Evolutionary conservation across 2,113 vertebrate species (phyloP), one percentile per base, ranked within the genome.

Genomic region (Hepsetus odoe): DNA sequence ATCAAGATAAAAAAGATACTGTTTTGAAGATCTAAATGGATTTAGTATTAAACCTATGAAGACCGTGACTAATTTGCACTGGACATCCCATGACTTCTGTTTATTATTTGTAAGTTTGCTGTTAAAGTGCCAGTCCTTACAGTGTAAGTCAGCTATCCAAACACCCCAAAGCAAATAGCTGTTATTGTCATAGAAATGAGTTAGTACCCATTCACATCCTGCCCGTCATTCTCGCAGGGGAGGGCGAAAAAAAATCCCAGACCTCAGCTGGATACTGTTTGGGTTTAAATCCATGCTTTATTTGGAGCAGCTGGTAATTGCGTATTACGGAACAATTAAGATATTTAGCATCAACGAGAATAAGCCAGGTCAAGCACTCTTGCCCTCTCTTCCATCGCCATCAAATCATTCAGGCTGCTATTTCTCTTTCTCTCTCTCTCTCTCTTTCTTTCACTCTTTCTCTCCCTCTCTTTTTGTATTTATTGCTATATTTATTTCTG

Each of bases 401-500:
- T 80, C 82, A 84, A 83, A 81, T 72, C 75, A 79, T 53, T 64
- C 44, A 28, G 42, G 30, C 66, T 79, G 80, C 77, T 80, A 83
- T 81, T 26, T 33, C 40, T 44, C 59, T 46, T 40, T 76, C 33
- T 74, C 85, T 86, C 38, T 56, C 66, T 46, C 35, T 28, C 61
- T 35, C n/a, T 32, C 38, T 85, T 72, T 61, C 5, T 12, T 24
- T 18, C 62, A 33, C 56, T 30, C 28, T 51, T 18, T 42, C 58
- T 68, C 28, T 46, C 70, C 67, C 69, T 56, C 49, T 44, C 12
- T 83, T 87, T 88, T 85, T 90, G 85, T 92, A 90, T 88, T 89
- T 91, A 89, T 90, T 87, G 85, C 83, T 81, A 85, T 91, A 87
- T 89, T 91, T 91, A 91, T 92, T 91, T 92, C 86, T 91, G 90